Base-by-base conservation (phyloP, 2,888 invertebrate species). In the Dryadula phaetusa region DNA sequence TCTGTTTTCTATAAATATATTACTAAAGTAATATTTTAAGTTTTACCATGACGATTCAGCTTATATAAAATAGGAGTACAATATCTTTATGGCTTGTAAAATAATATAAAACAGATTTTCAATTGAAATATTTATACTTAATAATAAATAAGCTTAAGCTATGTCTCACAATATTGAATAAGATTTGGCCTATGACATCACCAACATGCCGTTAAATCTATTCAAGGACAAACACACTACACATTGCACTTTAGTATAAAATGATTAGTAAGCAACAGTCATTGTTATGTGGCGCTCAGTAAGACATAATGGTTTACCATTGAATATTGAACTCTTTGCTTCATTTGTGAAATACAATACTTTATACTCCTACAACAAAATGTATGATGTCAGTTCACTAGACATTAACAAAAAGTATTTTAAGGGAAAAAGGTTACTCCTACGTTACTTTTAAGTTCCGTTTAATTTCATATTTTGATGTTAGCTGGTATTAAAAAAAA, bases 261-360 rank as follows among this genome's bases (percentile, higher is more conserved):
- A 37, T n/a, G 18, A 62, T 37, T 61, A 44, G 54, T 4, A 53
- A 54, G n/a, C 16, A 61, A 16, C 42, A 28, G 46, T 40, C 22
- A 56, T 56, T 37, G 37, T 37, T 54, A 54, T 20, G 44, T 34
- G 32, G 65, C 18, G 12, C 16, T 53, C 53, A 28, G 53, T 32
- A 52, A 14, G 16, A 46, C 20, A 25, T 40, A 58, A 64, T 44
- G 16, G 52, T 61, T 84, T 87, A 90, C 89, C 89, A 88, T 83
- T 22, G 85, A 86, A 54, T 79, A 77, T 77, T 89, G 81, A 70
- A 83, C 75, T 79, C 75, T 87, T 79, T 86, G 83, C 83, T 90
- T 90, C 89, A 90, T 89, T 73, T 71, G 46, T 18, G 16, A 25
- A 16, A 6, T 42, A 76, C 1, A 67, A 58, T 74, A 79, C 71